These are phyloP conservation scores for Bombus waltoni DNA, from an alignment of 1,140 invertebrate genomes.

Conservation along the genomic window DNA sequence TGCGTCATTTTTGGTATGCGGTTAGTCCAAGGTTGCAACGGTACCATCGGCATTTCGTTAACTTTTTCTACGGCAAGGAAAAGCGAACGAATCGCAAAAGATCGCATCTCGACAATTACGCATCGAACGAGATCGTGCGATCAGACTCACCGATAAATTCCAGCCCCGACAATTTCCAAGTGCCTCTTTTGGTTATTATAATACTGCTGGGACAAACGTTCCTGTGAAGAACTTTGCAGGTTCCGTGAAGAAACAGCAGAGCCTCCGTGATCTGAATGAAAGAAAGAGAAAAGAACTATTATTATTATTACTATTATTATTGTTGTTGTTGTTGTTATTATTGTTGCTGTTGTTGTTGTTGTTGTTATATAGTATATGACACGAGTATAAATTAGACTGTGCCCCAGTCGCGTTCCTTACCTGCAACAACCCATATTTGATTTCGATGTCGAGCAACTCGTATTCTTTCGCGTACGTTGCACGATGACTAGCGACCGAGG, in stretches of 20 bases:
- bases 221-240: slow-evolving; percentile 92
- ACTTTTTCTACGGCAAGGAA: slow-evolving; percentile 85
- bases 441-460: slow-evolving; percentile 94
- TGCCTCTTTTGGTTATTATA: slow-evolving; percentile 96
- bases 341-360: too few species aligned
- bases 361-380: too few species aligned
- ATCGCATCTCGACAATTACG: too few species aligned
- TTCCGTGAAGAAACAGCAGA: slow-evolving; percentile 94
- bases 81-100: neutral
- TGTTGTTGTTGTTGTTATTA: too few species aligned
- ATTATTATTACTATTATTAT: too few species aligned
- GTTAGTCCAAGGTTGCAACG: slow-evolving; percentile 93
- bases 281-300: slow-evolving; percentile 50
- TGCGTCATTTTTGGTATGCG: slow-evolving; percentile 95
- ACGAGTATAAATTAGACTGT: too few species aligned
- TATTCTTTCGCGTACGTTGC: slow-evolving; percentile 90
- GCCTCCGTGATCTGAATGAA: slow-evolving; percentile 94
- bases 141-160: slow-evolving; percentile 92
- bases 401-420: slow-evolving; percentile 79
- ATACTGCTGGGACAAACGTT: slow-evolving; percentile 97
- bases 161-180: slow-evolving; percentile 97
- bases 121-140: neutral
- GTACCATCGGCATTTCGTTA: slow-evolving; percentile 87
- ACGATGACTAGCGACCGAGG: slow-evolving; percentile 73
- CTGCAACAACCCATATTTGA: slow-evolving; percentile 96